Evolutionary conservation across 2,888 invertebrate species (phyloP), one percentile per base, ranked within the genome.

Genomic region (Hartigia nigra): DNA sequence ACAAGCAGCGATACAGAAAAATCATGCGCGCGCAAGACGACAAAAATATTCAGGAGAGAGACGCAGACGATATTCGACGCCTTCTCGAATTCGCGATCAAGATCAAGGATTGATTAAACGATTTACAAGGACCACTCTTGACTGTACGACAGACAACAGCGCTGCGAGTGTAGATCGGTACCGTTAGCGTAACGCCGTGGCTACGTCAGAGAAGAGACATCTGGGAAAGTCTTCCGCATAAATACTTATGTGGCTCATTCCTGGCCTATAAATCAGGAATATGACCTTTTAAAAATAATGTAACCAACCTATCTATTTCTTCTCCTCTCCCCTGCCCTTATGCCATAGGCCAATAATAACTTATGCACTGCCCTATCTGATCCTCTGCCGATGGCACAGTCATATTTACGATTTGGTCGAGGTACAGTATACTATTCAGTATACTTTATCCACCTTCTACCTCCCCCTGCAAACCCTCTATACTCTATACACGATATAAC

Each of bases 371-470:
- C 82, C 83, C 85, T 87, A 87, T 85, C 85, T 86, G 86, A 82
- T 86, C 81, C 83, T 82, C 78, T 82, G 81, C 83, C 72, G 83
- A 86, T 81, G 85, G 81, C 84, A 84, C 79, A 75, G 79, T 83
- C 83, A 87, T 89, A 87, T 89, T 89, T 87, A 89, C 88, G 88
- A 87, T 88, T 88, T 81, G 84, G 83, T 83, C 84, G 85, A 86
- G 85, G 79, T 77, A 85, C 87, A 82, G 84, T 87, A 87, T 86
- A 87, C 85, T 78, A 75, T 31, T 74, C 85, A 84, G 83, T 84
- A 82, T n/a, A 70, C 14, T 4, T 5, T 5, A 5, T 9, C 35
- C 9, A 14, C 23, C 39, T 4, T 23, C 14, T 14, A 12, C 37
- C 39, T 9, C 23, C 39, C 39, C 39, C 23, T 23, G 5, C 55